Percentiles rank a stretch among this genome's conserved stretches.
These are phyloP conservation scores for Microtus obscurus DNA, from an alignment of 2,797 vertebrate genomes.

Conservation along the genomic window DNA sequence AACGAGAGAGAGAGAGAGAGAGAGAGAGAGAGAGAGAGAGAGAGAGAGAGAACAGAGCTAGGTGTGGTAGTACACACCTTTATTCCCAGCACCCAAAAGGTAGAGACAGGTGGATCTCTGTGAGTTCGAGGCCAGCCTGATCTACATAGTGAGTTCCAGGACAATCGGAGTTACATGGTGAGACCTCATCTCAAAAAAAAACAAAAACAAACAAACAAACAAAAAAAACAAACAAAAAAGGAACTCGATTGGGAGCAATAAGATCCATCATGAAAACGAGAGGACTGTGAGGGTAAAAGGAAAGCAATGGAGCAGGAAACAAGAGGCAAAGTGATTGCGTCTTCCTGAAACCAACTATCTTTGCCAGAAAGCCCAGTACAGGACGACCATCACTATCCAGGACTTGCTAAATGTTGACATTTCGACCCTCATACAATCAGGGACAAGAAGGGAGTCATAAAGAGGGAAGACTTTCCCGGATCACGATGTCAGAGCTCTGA, in stretches of 20 bases:
- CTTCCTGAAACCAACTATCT: not conserved
- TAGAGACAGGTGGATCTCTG: not conserved
- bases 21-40: not conserved
- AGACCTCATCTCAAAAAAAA: not conserved
- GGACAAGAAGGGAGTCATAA: rapidly evolving
- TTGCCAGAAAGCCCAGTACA: too few relatives aligned
- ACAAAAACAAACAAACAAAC: not conserved
- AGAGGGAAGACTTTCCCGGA: not conserved
- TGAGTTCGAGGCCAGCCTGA: not conserved
- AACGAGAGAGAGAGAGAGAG: rapidly evolving
- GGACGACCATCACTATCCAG: rapidly evolving
- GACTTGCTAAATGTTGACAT: rapidly evolving
- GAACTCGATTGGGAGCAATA: not conserved
- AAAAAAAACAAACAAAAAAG: not conserved
- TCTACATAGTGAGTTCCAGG: not conserved
- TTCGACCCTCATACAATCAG: not conserved
- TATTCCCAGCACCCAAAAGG: not conserved
- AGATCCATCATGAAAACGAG: not conserved
- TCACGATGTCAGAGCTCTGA: rapidly evolving
- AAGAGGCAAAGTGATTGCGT: not conserved
- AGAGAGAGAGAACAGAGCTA: not conserved
- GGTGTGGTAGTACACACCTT: not conserved
- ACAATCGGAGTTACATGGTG: not conserved
- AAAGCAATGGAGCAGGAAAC: not conserved
- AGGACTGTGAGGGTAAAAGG: not conserved